phyloP scores from a whole-genome alignment of 2,797 vertebrate species.

The Enteromius thamalakanensis region DNA sequence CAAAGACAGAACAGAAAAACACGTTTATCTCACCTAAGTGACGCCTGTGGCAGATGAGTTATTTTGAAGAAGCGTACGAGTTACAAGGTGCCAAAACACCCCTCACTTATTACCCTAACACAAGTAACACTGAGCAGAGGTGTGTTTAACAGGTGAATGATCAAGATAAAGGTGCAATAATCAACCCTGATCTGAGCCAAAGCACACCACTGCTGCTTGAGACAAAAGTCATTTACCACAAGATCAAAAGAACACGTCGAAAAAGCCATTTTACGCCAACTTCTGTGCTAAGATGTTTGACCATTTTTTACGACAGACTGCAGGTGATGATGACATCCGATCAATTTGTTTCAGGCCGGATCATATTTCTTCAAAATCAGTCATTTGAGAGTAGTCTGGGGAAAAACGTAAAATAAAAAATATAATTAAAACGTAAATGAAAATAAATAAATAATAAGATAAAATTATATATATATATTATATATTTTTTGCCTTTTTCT shows the following conservation, averaged over 20 bases:
- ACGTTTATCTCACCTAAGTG: neutral
- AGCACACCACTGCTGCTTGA: neutral
- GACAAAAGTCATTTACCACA: conserved; percentile 6
- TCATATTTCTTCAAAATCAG: neutral
- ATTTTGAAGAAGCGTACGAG: neutral
- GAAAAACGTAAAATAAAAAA: neutral
- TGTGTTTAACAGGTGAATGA: conserved; percentile 38
- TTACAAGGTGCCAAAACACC: conserved; percentile 48
- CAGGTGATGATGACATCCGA: neutral
- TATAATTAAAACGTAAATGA: too few species aligned
- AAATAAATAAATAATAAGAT: too few species aligned
- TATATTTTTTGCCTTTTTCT: neutral
- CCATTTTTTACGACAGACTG: neutral
- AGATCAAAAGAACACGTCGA: neutral
- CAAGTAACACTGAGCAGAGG: neutral
- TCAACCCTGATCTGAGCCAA: neutral
- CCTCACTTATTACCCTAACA: conserved; percentile 30
- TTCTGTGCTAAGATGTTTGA: neutral
- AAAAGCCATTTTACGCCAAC: neutral
- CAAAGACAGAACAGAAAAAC: neutral
- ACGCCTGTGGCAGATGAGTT: neutral
- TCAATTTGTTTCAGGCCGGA: neutral
- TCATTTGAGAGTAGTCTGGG: neutral
- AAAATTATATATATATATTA: neutral
- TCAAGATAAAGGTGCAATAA: neutral